Evolutionary conservation across 2,113 vertebrate genomes (phyloP), one percentile per base, ranked within the genome.

Genomic region (Edolisoma coerulescens): DNA sequence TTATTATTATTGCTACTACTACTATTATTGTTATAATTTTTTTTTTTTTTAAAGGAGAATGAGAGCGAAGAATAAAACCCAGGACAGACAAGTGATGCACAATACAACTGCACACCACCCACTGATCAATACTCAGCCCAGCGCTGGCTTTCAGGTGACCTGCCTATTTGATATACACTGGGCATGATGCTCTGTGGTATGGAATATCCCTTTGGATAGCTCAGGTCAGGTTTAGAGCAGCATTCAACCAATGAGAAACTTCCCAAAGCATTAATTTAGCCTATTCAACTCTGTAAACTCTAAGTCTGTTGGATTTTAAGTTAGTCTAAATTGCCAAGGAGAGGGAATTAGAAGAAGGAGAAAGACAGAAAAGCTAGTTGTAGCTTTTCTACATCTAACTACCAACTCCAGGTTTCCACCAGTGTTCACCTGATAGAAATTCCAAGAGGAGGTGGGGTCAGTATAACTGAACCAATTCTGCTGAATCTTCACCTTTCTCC

Each of bases 21-120:
- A 30, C 11, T 39, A 19, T 13, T 39, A 24, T 6, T 21, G 5
- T 2, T 6, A 33, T 23, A 12, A 20, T 28, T 27, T 10, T 22
- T 45, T 10, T 47, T 67, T 65, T 30, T 54, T 63, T n/a, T 7
- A 4, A 18, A 21, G 10, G 16, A 35, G 26, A 50, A 50, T 15
- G 14, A 42, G 26, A 49, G 13, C 35, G 35, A 28, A 16, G 10
- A 50, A 37, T 44, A 44, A 74, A 81, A 23, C 2, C 15, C 27
- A 37, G 19, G 33, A 33, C 4, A 59, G 22, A 57, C 2, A 50
- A 42, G 15, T 18, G 15, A 33, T 57, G 11, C 12, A 19, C 32
- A 28, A 2, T 11, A 7, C 4, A 64, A 19, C 11, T 1, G 0
- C 35, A 50, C 50, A 33, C 9, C 4, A 56, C 14, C 6, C 59